Base-by-base conservation (phyloP, 1,140 invertebrate species). In the Radopholus similis region DNA sequence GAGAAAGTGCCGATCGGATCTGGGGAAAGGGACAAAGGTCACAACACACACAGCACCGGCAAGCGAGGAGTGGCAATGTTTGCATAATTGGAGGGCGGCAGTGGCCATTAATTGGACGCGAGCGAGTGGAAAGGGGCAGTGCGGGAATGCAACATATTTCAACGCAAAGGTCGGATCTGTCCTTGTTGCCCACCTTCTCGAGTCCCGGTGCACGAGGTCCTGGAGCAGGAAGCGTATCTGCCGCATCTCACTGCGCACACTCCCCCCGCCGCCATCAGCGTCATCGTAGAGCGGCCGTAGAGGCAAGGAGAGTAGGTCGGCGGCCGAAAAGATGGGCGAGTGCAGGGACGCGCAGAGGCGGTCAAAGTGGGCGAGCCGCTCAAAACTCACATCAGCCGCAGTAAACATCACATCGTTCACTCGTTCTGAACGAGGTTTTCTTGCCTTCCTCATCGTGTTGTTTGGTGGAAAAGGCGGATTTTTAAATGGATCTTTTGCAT, bases 251-350 rank as follows among this genome's bases (percentile, higher is more conserved):
- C 11, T 21, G 49, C 49, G 21, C 9, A 42, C 40, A 28, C 32
- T 15, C 23, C n/a, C 18, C 15, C 47, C 47, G 47, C 9, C 21
- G 47, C 23, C 13, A n/a, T 51, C 64, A 15, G 30, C 15, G n/a
- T n/a, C 42, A 37, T 68, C 35, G 38, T 53, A 69, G 11, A 34
- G 49, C 18, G 42, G 66, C 5, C 53, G 34, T 26, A 71, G 51
- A 23, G 71, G 71, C 11, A 73, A 51, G 13, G 54, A 26, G 32
- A 51, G 40, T 9, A 73, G 56, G 55, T 73, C 71, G n/a, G 64
- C 38, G 32, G 71, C 56, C 35, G 71, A 64, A 44, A 74, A 73
- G 28, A 73, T 40, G 15, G 71, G 71, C 4, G 35, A n/a, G 23
- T 54, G 44, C 18, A 18, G 30, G 18, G n/a, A 15, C 38, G 32